Base-by-base conservation (phyloP, 2,113 vertebrate genomes). In the Centropristis striata region DNA sequence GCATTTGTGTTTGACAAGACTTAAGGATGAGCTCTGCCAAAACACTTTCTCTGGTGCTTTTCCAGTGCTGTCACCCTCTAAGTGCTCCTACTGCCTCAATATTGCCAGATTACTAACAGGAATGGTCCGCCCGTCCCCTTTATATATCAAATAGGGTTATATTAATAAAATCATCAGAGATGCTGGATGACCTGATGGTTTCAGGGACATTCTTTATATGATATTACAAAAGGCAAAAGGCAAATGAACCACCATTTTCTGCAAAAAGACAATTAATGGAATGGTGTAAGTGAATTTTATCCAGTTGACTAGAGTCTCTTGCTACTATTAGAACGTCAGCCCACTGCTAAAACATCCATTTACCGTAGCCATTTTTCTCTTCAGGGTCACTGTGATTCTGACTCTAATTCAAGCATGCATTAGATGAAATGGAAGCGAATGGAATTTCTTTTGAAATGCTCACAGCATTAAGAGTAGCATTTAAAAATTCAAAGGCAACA, bases 11-110 rank as follows among this genome's bases (percentile, higher is more conserved):
- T 74, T 66, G 65, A 49, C 28, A n/a, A 78, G 69, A 75, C 73
- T 76, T 53, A 23, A 83, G 65, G 37, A 81, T 36, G 75, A 53
- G 8, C n/a, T 50, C 28, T 70, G 46, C 27, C 49, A 66, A 67
- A 77, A 14, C 44, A 32, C 58, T 59, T 64, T 69, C 37, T n/a
- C 25, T 78, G 64, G 75, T 84, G 61, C 32, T 76, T 71, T 50
- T 37, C 49, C 51, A 54, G 58, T 53, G 63, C 42, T 51, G 74
- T 75, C 64, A 81, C 50, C 67, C 20, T 59, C 68, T 86, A 83
- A 88, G 86, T 84, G 83, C 84, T 88, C 55, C 55, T 28, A 41
- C 47, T 78, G 58, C 65, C 84, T 84, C 73, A 55, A 37, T 75
- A 70, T 70, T 84, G 86, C 86, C 61, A 39, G 65, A 86, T 85